These are phyloP conservation scores for Talpa occidentalis DNA, from an alignment of 2,113 vertebrate genomes.

Conservation along the genomic window DNA sequence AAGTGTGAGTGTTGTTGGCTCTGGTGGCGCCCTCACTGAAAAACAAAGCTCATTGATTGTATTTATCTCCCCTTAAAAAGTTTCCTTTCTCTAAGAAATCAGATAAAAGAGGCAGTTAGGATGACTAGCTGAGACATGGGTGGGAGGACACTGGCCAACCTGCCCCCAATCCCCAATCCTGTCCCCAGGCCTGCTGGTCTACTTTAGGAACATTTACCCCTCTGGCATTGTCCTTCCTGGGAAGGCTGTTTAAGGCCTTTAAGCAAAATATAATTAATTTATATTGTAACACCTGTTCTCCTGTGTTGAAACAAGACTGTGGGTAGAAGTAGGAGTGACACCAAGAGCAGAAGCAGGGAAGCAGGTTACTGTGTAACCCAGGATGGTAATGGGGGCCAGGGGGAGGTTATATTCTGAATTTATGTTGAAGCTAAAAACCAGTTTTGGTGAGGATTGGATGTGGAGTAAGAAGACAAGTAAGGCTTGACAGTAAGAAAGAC, in stretches of 20 bases:
- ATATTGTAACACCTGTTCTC: background rate
- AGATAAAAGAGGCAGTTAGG: background rate
- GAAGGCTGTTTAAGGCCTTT: background rate
- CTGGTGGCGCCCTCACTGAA: background rate
- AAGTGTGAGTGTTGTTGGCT: background rate
- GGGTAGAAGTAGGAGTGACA: background rate
- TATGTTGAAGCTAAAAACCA: background rate
- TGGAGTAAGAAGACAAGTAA: background rate
- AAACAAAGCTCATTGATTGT: background rate
- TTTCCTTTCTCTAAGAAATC: constrained; percentile 31
- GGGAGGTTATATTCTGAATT: background rate
- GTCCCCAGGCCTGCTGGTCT: background rate
- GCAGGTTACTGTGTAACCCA: background rate
- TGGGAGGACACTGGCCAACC: background rate
- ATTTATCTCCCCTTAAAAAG: background rate
- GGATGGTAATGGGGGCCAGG: background rate
- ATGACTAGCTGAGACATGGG: background rate
- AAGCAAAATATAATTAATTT: constrained; percentile 2
- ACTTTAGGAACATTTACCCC: background rate
- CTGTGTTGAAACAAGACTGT: background rate
- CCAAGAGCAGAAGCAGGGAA: background rate
- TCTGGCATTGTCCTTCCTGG: background rate
- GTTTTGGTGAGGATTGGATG: background rate
- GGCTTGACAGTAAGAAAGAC: too few species aligned
- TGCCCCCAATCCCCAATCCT: background rate